phyloP scores from a whole-genome alignment of 2,888 invertebrate genomes.

The Platycheirus rosarum region DNA sequence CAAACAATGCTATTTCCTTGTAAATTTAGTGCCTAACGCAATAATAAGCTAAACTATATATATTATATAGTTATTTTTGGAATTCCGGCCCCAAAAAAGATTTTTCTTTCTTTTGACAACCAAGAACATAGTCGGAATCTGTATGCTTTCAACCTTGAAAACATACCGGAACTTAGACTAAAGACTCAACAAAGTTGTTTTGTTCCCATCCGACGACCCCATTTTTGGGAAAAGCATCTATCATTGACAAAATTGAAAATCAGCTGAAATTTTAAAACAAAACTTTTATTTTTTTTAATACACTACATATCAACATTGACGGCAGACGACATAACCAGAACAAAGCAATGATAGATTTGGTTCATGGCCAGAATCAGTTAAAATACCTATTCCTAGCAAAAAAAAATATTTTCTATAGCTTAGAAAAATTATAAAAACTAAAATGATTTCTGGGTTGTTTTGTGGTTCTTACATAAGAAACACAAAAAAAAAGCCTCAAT shows the following conservation, averaged over 20 bases:
- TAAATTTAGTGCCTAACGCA: no score
- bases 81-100: no score
- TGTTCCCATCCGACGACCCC: no score
- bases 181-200: no score
- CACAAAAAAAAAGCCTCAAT: constrained; percentile 13
- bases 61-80: no score
- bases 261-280: background rate
- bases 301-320: constrained; percentile 16
- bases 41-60: no score
- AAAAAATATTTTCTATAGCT: constrained; percentile 9
- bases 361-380: constrained; percentile 32
- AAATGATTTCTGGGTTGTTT: constrained; percentile 10
- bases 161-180: no score
- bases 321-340: constrained; percentile 23
- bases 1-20: no score
- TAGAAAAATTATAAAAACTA: background rate
- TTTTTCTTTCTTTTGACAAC: no score
- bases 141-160: no score
- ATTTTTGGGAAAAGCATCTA: no score
- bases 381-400: constrained; percentile 7
- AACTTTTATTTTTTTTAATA: constrained; percentile 14
- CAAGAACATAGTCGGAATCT: no score
- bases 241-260: background rate
- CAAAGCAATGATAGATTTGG: constrained; percentile 22
- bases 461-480: constrained; percentile 3